Evolutionary conservation across 2,888 invertebrate species (phyloP).

Genomic region (Muscina levida): DNA sequence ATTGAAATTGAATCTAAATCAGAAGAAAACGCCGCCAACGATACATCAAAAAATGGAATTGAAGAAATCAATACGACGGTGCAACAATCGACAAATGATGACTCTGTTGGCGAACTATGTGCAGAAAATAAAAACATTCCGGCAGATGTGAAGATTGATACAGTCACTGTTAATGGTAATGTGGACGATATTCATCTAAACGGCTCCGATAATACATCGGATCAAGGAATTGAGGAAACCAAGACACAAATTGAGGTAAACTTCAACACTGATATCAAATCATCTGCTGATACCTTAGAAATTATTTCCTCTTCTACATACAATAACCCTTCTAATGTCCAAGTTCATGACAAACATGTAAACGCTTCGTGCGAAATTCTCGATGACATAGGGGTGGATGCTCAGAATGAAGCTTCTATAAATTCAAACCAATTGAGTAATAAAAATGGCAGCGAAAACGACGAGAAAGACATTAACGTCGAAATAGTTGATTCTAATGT

Average conservation of each 20-base stretch:
- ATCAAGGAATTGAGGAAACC: slow-evolving; percentile 70
- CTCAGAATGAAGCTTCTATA: slow-evolving; percentile 59
- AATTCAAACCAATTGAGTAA: slow-evolving; percentile 18
- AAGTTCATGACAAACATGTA: slow-evolving; percentile 52
- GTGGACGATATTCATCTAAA: slow-evolving; percentile 73
- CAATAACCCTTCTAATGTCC: slow-evolving; percentile 66
- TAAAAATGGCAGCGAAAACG: slow-evolving; percentile 18
- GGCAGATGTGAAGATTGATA: slow-evolving; percentile 66
- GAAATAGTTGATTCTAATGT: slow-evolving; percentile 66
- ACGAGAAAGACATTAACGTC: slow-evolving; percentile 65
- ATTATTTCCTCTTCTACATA: slow-evolving; percentile 61
- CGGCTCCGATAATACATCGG: slow-evolving; percentile 71
- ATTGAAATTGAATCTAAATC: slow-evolving; percentile 53
- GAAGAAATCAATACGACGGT: slow-evolving; percentile 68
- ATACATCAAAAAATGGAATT: slow-evolving; percentile 73
- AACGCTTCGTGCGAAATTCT: slow-evolving; percentile 46
- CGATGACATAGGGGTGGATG: slow-evolving; percentile 47
- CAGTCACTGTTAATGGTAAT: slow-evolving; percentile 60
- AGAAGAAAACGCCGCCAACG: slow-evolving; percentile 57
- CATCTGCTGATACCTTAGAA: slow-evolving; percentile 63
- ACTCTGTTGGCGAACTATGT: slow-evolving; percentile 42
- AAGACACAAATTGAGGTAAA: slow-evolving; percentile 78
- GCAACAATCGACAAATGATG: slow-evolving; percentile 55
- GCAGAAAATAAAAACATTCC: slow-evolving; percentile 67
- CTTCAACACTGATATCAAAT: slow-evolving; percentile 62